Evolutionary conservation across 2,797 vertebrate genomes (phyloP).

Genomic region (Oryzias sinensis): DNA sequence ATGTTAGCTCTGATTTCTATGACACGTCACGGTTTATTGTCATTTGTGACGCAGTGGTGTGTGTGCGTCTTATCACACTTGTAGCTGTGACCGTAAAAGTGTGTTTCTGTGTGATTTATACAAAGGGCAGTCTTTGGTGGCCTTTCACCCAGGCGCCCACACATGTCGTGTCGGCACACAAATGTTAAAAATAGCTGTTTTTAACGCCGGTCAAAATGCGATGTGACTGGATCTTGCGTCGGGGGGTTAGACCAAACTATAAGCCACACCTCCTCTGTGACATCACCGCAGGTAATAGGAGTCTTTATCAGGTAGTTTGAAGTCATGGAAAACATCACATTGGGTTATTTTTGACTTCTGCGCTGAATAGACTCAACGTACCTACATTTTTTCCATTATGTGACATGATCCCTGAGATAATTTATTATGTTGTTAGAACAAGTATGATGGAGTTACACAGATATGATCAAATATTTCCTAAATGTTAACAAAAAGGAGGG

Average conservation of each 20-base stretch:
- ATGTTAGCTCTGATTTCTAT: constrained; percentile 6
- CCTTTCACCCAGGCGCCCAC: neutral
- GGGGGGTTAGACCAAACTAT: neutral
- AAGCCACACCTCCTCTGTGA: constrained; percentile 24
- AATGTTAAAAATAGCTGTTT: constrained; percentile 11
- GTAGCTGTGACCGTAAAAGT: constrained; percentile 13
- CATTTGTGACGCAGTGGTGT: neutral
- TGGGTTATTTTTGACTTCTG: constrained; percentile 7
- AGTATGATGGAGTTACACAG: no score
- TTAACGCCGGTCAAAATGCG: constrained; percentile 10
- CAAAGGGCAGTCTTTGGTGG: constrained; percentile 5
- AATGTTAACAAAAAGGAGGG: no score
- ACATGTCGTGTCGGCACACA: no score
- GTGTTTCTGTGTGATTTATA: neutral
- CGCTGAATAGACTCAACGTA: neutral
- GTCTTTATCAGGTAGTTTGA: neutral
- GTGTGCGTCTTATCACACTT: neutral
- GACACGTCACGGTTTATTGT: constrained; percentile 7
- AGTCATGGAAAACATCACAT: constrained; percentile 31
- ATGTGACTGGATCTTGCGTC: no score
- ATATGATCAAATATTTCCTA: no score
- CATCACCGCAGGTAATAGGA: constrained; percentile 27
- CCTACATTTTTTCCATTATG: constrained; percentile 2
- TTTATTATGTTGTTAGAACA: no score
- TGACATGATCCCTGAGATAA: neutral